Evolutionary conservation across 2,888 invertebrate genomes (phyloP).

Genomic region (Onthophagus sagittarius): DNA sequence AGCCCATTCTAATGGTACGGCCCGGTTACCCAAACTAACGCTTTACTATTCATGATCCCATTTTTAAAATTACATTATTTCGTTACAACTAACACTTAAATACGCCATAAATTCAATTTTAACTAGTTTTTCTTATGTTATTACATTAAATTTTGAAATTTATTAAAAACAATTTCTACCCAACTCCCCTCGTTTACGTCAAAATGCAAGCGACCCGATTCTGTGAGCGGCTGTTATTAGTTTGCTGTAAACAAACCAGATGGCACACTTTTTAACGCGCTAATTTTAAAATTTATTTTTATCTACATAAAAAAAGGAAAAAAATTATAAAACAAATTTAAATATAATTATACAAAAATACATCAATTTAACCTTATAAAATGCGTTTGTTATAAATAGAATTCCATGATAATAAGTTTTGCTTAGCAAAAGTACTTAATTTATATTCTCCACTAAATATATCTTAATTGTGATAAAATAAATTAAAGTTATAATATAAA

Average conservation of each 20-base stretch:
- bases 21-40: constrained; percentile 14
- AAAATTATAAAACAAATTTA: no score
- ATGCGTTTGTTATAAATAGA: no score
- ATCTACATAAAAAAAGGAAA: no score
- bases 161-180: constrained; percentile 15
- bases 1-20: constrained; percentile 40
- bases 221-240: constrained; percentile 23
- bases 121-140: not conserved
- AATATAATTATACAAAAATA: no score
- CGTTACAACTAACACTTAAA: not conserved
- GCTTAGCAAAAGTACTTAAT: no score
- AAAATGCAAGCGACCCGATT: constrained; percentile 21
- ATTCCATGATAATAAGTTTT: no score
- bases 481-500: no score
- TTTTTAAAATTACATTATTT: not conserved
- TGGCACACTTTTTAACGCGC: constrained; percentile 12
- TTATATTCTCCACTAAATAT: no score
- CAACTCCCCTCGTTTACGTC: constrained; percentile 24
- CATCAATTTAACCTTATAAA: no score
- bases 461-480: no score
- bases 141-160: constrained; percentile 17
- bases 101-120: not conserved
- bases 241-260: constrained; percentile 26
- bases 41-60: not conserved
- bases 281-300: not conserved